Evolutionary conservation across 2,888 invertebrate genomes (phyloP).

Genomic region (Trichopria drosophilae): DNA sequence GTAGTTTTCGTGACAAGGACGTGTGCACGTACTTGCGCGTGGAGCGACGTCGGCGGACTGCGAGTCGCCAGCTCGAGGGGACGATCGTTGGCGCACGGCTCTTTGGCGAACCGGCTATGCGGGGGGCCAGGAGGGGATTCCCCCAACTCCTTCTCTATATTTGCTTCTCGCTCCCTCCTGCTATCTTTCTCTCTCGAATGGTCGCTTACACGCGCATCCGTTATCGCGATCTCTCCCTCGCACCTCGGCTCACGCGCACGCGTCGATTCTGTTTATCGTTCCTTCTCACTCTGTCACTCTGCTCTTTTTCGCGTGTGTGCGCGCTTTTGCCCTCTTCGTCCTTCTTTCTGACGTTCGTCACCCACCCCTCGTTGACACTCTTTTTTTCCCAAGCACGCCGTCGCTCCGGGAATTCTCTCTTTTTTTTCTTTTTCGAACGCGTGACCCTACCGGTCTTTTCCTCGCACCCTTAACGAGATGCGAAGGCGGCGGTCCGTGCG

Average conservation of each 20-base stretch:
- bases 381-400: no score
- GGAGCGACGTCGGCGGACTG: constrained; percentile 55
- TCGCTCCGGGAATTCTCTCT: constrained; percentile 5
- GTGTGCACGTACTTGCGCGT: constrained; percentile 41
- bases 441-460: no score
- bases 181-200: constrained; percentile 5
- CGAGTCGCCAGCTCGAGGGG: constrained; percentile 48
- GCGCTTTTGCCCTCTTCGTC: no score
- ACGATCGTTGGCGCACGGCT: constrained; percentile 36
- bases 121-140: constrained; percentile 35
- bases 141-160: no score
- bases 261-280: constrained; percentile 3
- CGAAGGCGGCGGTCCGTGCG: no score
- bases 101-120: constrained; percentile 31
- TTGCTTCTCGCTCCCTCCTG: no score
- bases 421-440: not conserved
- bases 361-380: no score
- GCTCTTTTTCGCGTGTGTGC: not conserved
- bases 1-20: no score
- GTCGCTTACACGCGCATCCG: not conserved
- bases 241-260: constrained; percentile 6
- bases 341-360: no score
- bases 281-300: not conserved
- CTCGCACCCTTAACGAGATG: not conserved
- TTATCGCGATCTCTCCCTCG: not conserved